Evolutionary conservation across 2,797 vertebrate genomes (phyloP).

Genomic region (Euphonia xanthogaster): DNA sequence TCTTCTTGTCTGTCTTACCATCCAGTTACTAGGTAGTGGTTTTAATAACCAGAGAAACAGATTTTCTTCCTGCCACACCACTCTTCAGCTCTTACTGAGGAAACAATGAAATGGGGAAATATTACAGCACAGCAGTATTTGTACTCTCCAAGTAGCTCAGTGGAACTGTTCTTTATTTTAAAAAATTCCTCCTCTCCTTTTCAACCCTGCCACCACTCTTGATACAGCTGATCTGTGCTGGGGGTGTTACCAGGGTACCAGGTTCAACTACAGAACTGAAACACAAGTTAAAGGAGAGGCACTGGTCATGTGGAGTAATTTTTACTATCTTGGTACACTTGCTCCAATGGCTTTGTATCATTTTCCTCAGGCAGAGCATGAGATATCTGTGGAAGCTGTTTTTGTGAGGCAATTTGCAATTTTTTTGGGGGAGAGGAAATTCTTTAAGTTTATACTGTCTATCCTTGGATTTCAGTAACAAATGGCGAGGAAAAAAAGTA

Average conservation of each 20-base stretch:
- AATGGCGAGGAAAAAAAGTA: background rate
- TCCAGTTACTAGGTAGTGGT: background rate
- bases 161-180: background rate
- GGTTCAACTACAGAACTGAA: background rate
- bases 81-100: background rate
- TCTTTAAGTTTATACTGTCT: background rate
- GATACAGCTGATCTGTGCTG: background rate
- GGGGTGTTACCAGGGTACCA: background rate
- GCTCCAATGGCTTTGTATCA: background rate
- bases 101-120: background rate
- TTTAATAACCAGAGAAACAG: background rate
- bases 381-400: background rate
- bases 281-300: background rate
- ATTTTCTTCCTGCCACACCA: background rate
- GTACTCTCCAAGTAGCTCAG: background rate
- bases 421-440: background rate
- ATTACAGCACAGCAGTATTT: background rate
- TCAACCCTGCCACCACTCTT: background rate
- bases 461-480: background rate
- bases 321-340: background rate
- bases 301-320: accelerated
- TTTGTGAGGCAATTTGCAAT: background rate
- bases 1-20: background rate
- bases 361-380: background rate
- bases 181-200: background rate